Base-by-base conservation (phyloP, 30 jellyfish, hydroid and myxozoan species). In the Chironex yamaguchii region DNA sequence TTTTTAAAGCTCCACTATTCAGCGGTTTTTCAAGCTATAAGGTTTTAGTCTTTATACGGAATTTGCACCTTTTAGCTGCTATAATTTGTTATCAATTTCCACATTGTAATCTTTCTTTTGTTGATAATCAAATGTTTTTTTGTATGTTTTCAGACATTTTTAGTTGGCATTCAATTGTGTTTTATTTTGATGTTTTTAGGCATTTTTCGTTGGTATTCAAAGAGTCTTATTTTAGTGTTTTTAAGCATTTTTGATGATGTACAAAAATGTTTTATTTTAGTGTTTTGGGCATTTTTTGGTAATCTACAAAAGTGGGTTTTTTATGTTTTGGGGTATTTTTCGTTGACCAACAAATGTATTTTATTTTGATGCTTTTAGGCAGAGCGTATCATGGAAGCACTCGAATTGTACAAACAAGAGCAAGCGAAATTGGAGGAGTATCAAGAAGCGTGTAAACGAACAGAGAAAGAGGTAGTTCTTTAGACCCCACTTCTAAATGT, bases 331-430 rank as follows among this genome's bases (percentile, higher is more conserved):
- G n/a, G n/a, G n/a, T n/a, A n/a, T n/a, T n/a, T n/a, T n/a, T n/a
- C n/a, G n/a, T n/a, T n/a, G n/a, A n/a, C n/a, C n/a, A n/a, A n/a
- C n/a, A n/a, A n/a, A n/a, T n/a, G n/a, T n/a, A 42, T 42, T 42
- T 42, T 42, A 6, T 42, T 42, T 42, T 42, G 9, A 6, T 42
- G 58, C 74, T 14, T 30, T 53, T 42, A 93, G 98, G 98, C 98
- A 2, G 98, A 93, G 52, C 48, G 97, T 26, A 76, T 93, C 11
- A 93, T 93, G 98, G 98, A 93, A 71, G 97, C 98, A 50, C 42
- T 93, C 21, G 97, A 93, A 58, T 32, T 93, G 42, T 67, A 48
- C 51, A 82, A 81, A 83, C 93, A 88, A 67, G 97, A 88, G 36
- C 87, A 82, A 30, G 86, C 21, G 17, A 88, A 82, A 87, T 22